Base-by-base conservation (phyloP, 1,140 invertebrate species). In the Diabrotica virgifera region DNA sequence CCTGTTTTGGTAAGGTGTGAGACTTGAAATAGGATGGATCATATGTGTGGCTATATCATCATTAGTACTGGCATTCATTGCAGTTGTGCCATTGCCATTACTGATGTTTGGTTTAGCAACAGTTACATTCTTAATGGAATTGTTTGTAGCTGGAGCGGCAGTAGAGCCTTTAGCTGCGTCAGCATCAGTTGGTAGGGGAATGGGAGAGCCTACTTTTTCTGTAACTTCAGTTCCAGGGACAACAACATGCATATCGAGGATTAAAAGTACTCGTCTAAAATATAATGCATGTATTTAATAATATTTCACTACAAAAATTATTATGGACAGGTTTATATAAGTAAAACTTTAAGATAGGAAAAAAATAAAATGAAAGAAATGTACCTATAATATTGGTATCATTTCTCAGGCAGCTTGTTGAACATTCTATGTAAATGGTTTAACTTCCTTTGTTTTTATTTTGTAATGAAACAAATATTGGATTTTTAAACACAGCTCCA, bases 1-100 rank as follows among this genome's bases (percentile, higher is more conserved):
- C 89, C 88, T 92, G 75, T 96, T 96, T 77, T 96, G 93, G 80
- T 96, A 97, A 6, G 94, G 94, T 74, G 90, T 95, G 0, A 97
- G 80, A 70, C 87, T 89, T 6, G 84, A 82, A 70, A 97, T 96
- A 0, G 92, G 89, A 80, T 85, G 82, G 8, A 82, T 85, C 73
- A 85, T 78, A 61, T 83, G 82, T 8, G 58, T 59, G 37, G 36
- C n/a, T 57, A 67, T 9, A 50, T 10, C 46, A 57, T 35, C 36
- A 14, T 50, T 46, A 35, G n/a, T 14, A 13, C 6, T n/a, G n/a
- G 12, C 8, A 53, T 57, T 12, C 59, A 64, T 55, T 14, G 59
- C 58, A 14, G 55, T 40, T 46, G 66, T 65, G 61, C 55, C 60
- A n/a, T 46, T 65, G 61, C 55, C 60, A n/a, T 46, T 52, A 36